A percentile compares a stretch with the other conserved stretches of the same genome.
phyloP scores from a whole-genome alignment of 1,140 invertebrate species.

The Panonychus citri region DNA sequence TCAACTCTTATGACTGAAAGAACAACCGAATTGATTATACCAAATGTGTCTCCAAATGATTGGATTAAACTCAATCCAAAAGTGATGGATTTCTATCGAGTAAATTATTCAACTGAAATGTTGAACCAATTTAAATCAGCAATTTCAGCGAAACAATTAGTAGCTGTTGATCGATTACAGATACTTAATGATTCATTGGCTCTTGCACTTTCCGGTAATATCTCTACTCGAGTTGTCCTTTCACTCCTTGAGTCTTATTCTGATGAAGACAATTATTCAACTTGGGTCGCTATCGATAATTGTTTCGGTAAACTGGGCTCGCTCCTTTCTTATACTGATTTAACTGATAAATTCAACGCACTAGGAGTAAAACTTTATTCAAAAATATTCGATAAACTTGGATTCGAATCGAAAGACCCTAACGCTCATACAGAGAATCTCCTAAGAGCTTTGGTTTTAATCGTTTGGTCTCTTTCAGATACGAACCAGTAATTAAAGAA shows the following conservation, averaged over 20 bases:
- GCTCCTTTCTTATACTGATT: constrained; percentile 50
- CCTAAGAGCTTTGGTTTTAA: constrained; percentile 55
- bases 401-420: constrained; percentile 32
- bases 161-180: constrained; percentile 67
- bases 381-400: constrained; percentile 40
- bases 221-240: constrained; percentile 47
- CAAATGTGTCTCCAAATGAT: background rate
- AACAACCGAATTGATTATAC: constrained; percentile 21
- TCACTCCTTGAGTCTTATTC: constrained; percentile 47
- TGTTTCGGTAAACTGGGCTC: constrained; percentile 42
- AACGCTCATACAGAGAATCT: constrained; percentile 51
- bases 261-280: constrained; percentile 67
- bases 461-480: constrained; percentile 51
- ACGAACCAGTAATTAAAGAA: constrained; percentile 45
- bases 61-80: constrained; percentile 23
- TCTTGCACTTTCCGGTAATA: constrained; percentile 52
- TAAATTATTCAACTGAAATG: constrained; percentile 57
- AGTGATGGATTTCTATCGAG: constrained; percentile 34
- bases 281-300: constrained; percentile 62
- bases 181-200: constrained; percentile 47
- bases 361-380: constrained; percentile 44
- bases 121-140: constrained; percentile 49
- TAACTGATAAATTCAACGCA: constrained; percentile 38
- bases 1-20: constrained; percentile 37
- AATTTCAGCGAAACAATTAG: constrained; percentile 47